These are phyloP conservation scores for Seriola rivoliana DNA, from an alignment of 2,113 vertebrate genomes.

Conservation along the genomic window DNA sequence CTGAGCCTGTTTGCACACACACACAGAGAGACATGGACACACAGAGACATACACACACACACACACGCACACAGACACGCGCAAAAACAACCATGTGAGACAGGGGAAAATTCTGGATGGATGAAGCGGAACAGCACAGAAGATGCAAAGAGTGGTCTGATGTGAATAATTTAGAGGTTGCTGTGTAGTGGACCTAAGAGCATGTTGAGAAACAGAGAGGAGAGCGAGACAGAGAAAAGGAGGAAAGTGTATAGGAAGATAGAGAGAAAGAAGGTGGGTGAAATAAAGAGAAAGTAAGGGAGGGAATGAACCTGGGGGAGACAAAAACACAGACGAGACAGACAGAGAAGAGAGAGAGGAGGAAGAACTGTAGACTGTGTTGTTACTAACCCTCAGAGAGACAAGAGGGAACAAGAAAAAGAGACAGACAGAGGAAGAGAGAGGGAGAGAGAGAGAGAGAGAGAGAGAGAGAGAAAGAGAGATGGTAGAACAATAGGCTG, in stretches of 20 bases:
- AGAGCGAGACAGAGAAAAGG: constrained; percentile 18
- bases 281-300: not conserved
- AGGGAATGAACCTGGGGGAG: constrained; percentile 11
- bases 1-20: not conserved
- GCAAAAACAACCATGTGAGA: constrained; percentile 51
- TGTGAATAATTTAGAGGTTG: constrained; percentile 81
- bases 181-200: constrained; percentile 73
- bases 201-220: constrained; percentile 46
- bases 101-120: constrained; percentile 66
- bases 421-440: constrained; percentile 18
- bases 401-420: constrained; percentile 3
- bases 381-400: constrained; percentile 52
- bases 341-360: constrained; percentile 33
- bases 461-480: constrained; percentile 22
- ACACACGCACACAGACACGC: not conserved
- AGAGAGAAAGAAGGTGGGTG: not conserved
- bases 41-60: not conserved
- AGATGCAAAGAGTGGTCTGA: constrained; percentile 76
- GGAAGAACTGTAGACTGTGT: constrained; percentile 40
- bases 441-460: constrained; percentile 23
- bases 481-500: constrained; percentile 66
- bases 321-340: constrained; percentile 40
- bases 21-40: constrained; percentile 2
- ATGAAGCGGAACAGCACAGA: constrained; percentile 65
- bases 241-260: constrained; percentile 31